Base-by-base conservation (phyloP, 2,113 vertebrate genomes). In the Archocentrus centrarchus region DNA sequence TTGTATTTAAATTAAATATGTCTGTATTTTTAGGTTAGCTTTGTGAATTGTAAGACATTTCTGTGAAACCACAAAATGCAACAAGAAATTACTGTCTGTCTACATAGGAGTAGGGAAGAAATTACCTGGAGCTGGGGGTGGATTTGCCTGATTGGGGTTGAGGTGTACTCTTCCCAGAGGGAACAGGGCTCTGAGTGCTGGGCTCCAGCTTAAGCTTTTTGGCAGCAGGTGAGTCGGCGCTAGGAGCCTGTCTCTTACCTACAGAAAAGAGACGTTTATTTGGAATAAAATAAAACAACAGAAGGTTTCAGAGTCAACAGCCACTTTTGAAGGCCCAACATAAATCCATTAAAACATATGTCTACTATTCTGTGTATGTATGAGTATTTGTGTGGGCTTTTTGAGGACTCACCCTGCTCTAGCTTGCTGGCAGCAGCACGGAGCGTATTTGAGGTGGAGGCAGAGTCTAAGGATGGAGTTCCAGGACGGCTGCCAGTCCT, bases 131-230 rank as follows among this genome's bases (percentile, higher is more conserved):
- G 90, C 96, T 96, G 0, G 97, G 97, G 0, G 97, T 97, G 39
- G 97, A 97, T 94, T 98, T 98, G 17, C 97, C 97, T 1, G 97
- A 98, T 1, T 95, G 93, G 2, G 97, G 97, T 84, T 97, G 97
- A 2, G 97, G 97, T 1, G 97, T 97, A 37, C 95, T 97, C 91
- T 98, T 98, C 14, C 97, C 97, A 0, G 97, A 98, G 1, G 97
- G 92, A 66, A 73, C 94, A 0, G 96, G 94, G 10, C 95, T 97
- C 93, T 96, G 96, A 59, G 87, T 91, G 76, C 80, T 95, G 0
- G 96, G 80, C 10, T 97, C 97, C 95, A 98, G 93, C 85, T 97
- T 97, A 57, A 97, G 86, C 59, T 97, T 94, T 92, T 98, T 98
- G 39, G 97, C 96, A 0, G 95, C 95, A 0, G 97, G 97, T 0